These are phyloP conservation scores for Phylloscopus trochilus DNA, from an alignment of 2,113 vertebrate genomes.

Conservation along the genomic window DNA sequence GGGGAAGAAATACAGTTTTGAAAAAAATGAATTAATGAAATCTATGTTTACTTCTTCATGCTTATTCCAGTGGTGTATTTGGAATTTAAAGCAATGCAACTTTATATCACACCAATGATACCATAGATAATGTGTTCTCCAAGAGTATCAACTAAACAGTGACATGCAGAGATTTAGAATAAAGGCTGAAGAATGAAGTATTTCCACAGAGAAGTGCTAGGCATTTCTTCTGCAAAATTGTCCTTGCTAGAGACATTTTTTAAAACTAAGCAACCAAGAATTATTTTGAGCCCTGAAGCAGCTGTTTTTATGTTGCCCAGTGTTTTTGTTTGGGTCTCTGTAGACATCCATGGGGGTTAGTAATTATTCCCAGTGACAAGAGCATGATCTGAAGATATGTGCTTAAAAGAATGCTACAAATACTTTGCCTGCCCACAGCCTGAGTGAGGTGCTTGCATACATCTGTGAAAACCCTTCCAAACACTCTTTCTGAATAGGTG, in stretches of 20 bases:
- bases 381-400: not conserved
- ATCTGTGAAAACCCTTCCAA: slow-evolving; percentile 49
- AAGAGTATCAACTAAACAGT: not conserved
- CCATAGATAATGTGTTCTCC: not conserved
- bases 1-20: not conserved
- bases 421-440: not conserved
- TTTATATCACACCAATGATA: not conserved
- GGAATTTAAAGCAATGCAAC: not conserved
- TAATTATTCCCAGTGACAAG: slow-evolving; percentile 28
- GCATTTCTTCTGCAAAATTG: slow-evolving; percentile 49
- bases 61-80: not conserved
- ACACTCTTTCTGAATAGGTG: slow-evolving; percentile 39
- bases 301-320: slow-evolving; percentile 36
- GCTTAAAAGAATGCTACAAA: not conserved
- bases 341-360: not conserved
- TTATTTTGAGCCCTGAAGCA: slow-evolving; percentile 45
- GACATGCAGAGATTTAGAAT: not conserved
- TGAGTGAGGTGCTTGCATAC: slow-evolving; percentile 26
- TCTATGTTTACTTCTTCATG: not conserved
- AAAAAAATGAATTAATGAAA: not conserved
- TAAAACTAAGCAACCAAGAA: slow-evolving; percentile 35
- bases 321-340: not conserved
- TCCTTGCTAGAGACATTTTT: slow-evolving; percentile 25
- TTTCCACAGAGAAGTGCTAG: not conserved
- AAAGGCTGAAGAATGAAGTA: not conserved